phyloP scores from a whole-genome alignment of 1,140 invertebrate species.

The Archivesica marissinica region DNA sequence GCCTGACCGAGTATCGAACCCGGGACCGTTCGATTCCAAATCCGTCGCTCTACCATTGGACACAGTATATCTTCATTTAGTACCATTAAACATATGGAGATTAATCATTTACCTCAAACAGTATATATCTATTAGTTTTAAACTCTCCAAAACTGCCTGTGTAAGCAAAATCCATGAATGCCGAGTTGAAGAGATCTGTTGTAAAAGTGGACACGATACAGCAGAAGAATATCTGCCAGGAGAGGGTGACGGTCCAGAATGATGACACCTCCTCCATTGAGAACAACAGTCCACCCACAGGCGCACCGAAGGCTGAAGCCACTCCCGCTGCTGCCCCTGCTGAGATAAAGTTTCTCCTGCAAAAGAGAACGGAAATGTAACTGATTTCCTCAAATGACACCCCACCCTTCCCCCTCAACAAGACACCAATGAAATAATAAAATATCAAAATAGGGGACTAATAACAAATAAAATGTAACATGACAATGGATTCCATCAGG shows the following conservation, averaged over 20 bases:
- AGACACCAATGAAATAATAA: too few species aligned
- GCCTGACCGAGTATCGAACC: too few species aligned
- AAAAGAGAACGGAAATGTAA: too few species aligned
- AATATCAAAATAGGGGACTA: too few species aligned
- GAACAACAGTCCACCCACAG: slow-evolving; percentile 98
- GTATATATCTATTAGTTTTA: slow-evolving; percentile 82
- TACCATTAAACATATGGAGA: too few species aligned
- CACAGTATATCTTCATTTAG: too few species aligned
- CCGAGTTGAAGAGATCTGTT: slow-evolving; percentile 84
- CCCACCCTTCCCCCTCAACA: too few species aligned
- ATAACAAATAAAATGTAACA: too few species aligned
- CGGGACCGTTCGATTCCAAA: too few species aligned
- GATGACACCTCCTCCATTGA: slow-evolving; percentile 94
- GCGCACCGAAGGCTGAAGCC: slow-evolving; percentile 97
- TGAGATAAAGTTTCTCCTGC: slow-evolving; percentile 98
- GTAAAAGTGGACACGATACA: slow-evolving; percentile 84
- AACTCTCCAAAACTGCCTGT: slow-evolving; percentile 83
- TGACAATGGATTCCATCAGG: too few species aligned
- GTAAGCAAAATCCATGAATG: slow-evolving; percentile 82
- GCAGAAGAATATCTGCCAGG: slow-evolving; percentile 85
- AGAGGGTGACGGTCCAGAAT: slow-evolving; percentile 84
- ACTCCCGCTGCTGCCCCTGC: slow-evolving; percentile 98
- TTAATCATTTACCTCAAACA: slow-evolving; percentile 80
- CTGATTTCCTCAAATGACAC: too few species aligned
- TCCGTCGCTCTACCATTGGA: too few species aligned